These are phyloP conservation scores for Mythimna loreyi DNA, from an alignment of 2,888 invertebrate genomes.

Conservation along the genomic window DNA sequence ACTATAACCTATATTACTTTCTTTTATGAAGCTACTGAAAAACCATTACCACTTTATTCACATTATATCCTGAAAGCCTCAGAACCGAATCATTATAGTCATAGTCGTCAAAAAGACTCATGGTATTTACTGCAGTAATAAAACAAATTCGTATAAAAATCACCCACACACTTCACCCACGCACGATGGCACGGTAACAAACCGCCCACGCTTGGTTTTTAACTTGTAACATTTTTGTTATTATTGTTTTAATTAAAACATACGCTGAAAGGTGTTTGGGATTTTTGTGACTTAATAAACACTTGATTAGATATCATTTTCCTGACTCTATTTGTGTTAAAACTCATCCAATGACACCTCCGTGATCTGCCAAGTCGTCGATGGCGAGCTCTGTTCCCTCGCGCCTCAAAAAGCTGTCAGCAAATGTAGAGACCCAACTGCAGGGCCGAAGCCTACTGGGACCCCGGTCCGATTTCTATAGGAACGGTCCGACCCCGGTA, in stretches of 20 bases:
- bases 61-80: background rate
- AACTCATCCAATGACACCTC: too few species aligned
- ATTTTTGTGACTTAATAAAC: background rate
- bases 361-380: too few species aligned
- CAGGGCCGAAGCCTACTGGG: too few species aligned
- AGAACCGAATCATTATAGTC: background rate
- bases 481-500: too few species aligned
- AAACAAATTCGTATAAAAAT: slow-evolving; percentile 4
- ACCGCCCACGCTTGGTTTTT: slow-evolving; percentile 11
- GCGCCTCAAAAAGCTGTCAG: too few species aligned
- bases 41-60: too few species aligned
- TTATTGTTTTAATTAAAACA: slow-evolving; percentile 10
- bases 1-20: too few species aligned
- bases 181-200: background rate
- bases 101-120: slow-evolving; percentile 1
- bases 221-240: slow-evolving; percentile 8
- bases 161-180: slow-evolving; percentile 17
- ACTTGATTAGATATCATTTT: background rate
- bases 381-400: too few species aligned
- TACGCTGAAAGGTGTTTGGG: background rate
- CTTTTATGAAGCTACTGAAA: too few species aligned
- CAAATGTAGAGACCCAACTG: too few species aligned
- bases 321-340: too few species aligned
- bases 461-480: too few species aligned
- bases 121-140: background rate